Evolutionary conservation across 2,888 invertebrate species (phyloP), one percentile per base, ranked within the genome.

Genomic region (Troides aeacus): DNA sequence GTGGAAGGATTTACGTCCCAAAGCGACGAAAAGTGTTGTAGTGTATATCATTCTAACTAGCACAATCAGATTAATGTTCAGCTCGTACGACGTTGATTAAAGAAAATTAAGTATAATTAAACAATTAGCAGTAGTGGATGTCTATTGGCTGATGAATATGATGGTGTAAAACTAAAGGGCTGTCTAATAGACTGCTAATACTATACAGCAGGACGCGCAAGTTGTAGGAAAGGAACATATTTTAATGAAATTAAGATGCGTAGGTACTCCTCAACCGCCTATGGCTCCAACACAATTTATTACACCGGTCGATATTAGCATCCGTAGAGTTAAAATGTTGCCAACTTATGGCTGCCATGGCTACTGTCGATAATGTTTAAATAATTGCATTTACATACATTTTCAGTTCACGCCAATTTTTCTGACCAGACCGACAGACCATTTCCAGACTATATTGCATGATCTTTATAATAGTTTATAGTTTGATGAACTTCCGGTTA

Each of bases 211-310:
- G 72, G 68, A 71, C 71, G 73, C 72, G 63, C 71, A 72, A 73
- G 73, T 73, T 73, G 79, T 78, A 78, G 77, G 74, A 79, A 79
- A 80, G 77, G 72, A 78, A 80, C 77, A 81, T 79, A 79, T 81
- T 81, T 84, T 78, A 81, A 81, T 81, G 82, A 83, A 84, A 86
- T 85, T 86, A 85, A 85, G 81, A 82, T 78, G 80, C 80, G 82
- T 75, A 77, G 76, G 76, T 80, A 77, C 79, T 82, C 77, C 79
- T 82, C 77, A 46, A 15, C 76, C 83, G 78, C 82, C 79, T 77
- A 71, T 72, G 71, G 73, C 71, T 68, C 72, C 70, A 74, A 61
- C 68, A 42, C 70, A 75, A 76, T 76, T 73, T 73, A 73, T 73
- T 68, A 75, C 72, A 71, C 76, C 71, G 71, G 70, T 72, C 72